These are phyloP conservation scores for Drosophila diplacantha DNA, from an alignment of 2,888 invertebrate species.

Conservation along the genomic window DNA sequence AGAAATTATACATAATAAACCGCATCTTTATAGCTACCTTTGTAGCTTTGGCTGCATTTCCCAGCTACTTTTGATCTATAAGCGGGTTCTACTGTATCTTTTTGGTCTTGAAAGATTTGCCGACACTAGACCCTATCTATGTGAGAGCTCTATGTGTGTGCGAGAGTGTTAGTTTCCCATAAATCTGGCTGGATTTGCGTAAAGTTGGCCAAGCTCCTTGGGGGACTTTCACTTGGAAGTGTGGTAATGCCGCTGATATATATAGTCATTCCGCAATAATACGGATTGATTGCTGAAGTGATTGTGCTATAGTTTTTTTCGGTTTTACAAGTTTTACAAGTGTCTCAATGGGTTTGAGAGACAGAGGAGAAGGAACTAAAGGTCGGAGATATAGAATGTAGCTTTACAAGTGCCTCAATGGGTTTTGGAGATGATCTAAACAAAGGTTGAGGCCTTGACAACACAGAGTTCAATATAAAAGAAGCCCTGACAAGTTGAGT, in stretches of 20 bases:
- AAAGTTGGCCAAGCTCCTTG: slow-evolving; percentile 18
- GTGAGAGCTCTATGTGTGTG: neutral
- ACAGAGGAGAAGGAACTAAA: too few species aligned
- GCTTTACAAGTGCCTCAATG: neutral
- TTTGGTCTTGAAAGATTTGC: slow-evolving; percentile 16
- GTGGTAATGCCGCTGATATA: slow-evolving; percentile 1
- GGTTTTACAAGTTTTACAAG: neutral
- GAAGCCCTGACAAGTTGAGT: neutral
- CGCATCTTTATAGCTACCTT: too few species aligned
- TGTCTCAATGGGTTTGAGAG: neutral
- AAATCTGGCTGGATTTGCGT: slow-evolving; percentile 18
- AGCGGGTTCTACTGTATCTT: slow-evolving; percentile 10
- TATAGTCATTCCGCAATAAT: neutral
- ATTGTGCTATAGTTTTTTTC: neutral
- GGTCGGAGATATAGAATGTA: too few species aligned
- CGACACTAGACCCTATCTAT: neutral
- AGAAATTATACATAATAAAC: neutral
- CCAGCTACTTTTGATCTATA: neutral
- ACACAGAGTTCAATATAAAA: neutral
- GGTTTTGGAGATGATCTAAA: neutral
- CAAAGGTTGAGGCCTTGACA: neutral
- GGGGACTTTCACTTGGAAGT: slow-evolving; percentile 12
- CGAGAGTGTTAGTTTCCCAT: slow-evolving; percentile 1
- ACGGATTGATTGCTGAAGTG: neutral
- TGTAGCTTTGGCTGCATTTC: too few species aligned